Evolutionary conservation across 2,888 invertebrate species (phyloP), one percentile per base, ranked within the genome.

Genomic region (Arge pagana): DNA sequence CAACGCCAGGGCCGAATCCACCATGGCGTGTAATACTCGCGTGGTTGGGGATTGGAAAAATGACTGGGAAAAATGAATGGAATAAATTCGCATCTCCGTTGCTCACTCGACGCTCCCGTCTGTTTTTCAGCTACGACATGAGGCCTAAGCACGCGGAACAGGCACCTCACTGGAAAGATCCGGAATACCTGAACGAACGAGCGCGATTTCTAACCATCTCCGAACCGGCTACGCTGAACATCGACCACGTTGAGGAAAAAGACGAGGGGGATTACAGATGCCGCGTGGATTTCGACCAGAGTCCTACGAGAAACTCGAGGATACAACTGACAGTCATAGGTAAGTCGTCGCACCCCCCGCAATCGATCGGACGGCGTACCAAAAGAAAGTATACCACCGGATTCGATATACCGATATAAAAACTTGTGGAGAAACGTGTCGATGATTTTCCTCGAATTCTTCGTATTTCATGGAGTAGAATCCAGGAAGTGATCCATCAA

Each of bases 231-330:
- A 82, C 86, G 24, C 80, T 88, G 49, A 84, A 85, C 61, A 83
- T 88, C 50, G 84, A 85, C 70, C 83, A 80, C 61, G 79, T 89
- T 52, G 77, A 79, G 55, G 81, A 83, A 61, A 77, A 81, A 13
- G 91, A 92, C 72, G 86, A 87, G 45, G 90, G 89, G 5, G 82
- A 88, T 61, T 91, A 91, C 76, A 81, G 89, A 54, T 92, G 92
- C 74, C 78, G 90, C 52, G 89, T 91, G 41, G 91, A 92, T 77
- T 91, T 89, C 77, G 83, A 85, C 65, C 84, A 86, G 61, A 89
- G 89, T 5, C 90, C 90, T 0, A 90, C 91, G 7, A 84, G 85
- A 60, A 90, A 90, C 73, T 84, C 86, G 54, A 84, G 87, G 67
- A 85, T 90, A 56, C 81, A 85, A 58, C 80, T 92, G 52, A 84